phyloP scores from a whole-genome alignment of 2,113 vertebrate genomes.

The Equus przewalskii region DNA sequence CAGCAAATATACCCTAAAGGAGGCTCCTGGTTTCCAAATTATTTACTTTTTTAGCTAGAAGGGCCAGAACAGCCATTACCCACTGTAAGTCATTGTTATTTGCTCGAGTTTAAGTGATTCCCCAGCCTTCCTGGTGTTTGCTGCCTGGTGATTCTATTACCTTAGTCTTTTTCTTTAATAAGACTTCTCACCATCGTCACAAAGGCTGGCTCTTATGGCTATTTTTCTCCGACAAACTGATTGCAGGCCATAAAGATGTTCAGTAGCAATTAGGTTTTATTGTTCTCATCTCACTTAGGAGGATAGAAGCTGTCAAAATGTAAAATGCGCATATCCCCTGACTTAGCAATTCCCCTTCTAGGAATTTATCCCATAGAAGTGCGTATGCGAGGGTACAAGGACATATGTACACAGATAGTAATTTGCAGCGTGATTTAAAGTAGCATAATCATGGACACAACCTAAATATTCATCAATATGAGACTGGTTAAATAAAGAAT shows the following conservation, averaged over 20 bases:
- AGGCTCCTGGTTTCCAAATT: background rate
- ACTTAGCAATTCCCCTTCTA: slow-evolving; percentile 51
- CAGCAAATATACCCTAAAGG: background rate
- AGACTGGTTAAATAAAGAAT: slow-evolving; percentile 29
- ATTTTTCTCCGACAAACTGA: slow-evolving; percentile 77
- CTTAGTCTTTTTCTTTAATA: slow-evolving; percentile 60
- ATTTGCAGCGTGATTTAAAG: slow-evolving; percentile 52
- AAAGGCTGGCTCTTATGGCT: slow-evolving; percentile 58
- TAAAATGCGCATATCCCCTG: slow-evolving; percentile 58
- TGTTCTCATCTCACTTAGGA: slow-evolving; percentile 70
- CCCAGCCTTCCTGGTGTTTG: slow-evolving; percentile 20
- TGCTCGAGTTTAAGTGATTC: slow-evolving; percentile 38
- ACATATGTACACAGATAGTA: background rate
- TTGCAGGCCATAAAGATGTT: slow-evolving; percentile 68
- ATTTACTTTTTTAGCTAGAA: slow-evolving; percentile 41
- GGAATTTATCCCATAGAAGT: slow-evolving; percentile 13
- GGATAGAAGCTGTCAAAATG: slow-evolving; percentile 46
- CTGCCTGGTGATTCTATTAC: background rate
- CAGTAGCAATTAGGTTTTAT: slow-evolving; percentile 79
- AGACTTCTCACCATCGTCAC: slow-evolving; percentile 56
- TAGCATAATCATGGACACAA: background rate
- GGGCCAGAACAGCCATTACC: background rate
- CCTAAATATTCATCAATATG: slow-evolving; percentile 35
- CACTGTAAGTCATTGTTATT: slow-evolving; percentile 26
- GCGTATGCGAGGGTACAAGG: background rate